Percentiles rank a stretch among this genome's conserved stretches.
These are phyloP conservation scores for Gracilinanus agilis DNA, from an alignment of 2,113 vertebrate genomes.

Conservation along the genomic window DNA sequence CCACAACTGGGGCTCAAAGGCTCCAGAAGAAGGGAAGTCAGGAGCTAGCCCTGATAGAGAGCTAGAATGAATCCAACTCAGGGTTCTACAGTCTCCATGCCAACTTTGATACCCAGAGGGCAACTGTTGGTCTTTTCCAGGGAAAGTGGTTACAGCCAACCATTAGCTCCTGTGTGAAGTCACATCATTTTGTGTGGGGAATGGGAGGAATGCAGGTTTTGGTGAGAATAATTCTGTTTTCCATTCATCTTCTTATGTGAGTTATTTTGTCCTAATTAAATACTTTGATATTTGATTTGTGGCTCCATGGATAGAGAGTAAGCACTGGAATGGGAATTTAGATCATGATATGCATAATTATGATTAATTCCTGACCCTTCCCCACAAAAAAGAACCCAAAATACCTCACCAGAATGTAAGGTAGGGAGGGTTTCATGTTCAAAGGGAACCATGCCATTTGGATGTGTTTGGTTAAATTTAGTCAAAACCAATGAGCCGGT, in stretches of 20 bases:
- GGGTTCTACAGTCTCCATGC: not conserved
- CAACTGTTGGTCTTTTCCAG: not conserved
- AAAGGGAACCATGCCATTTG: not conserved
- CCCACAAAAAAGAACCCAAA: too few species aligned
- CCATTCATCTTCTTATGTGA: not conserved
- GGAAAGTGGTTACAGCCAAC: not conserved
- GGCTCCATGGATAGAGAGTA: not conserved
- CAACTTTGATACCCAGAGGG: not conserved
- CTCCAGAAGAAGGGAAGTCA: not conserved
- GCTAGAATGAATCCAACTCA: not conserved
- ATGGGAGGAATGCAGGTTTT: not conserved
- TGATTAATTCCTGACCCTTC: not conserved
- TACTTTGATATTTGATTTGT: not conserved
- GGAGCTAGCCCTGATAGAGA: not conserved
- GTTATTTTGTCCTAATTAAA: not conserved
- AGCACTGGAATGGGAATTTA: not conserved
- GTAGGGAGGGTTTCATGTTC: not conserved
- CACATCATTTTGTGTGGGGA: not conserved
- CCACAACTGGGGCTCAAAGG: not conserved
- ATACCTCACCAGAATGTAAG: not conserved
- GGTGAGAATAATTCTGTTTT: not conserved
- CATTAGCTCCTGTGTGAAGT: not conserved
- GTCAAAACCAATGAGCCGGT: not conserved
- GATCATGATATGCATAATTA: not conserved
- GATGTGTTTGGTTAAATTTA: not conserved